phyloP scores from a whole-genome alignment of 2,113 vertebrate genomes.

The Echinops telfairi region DNA sequence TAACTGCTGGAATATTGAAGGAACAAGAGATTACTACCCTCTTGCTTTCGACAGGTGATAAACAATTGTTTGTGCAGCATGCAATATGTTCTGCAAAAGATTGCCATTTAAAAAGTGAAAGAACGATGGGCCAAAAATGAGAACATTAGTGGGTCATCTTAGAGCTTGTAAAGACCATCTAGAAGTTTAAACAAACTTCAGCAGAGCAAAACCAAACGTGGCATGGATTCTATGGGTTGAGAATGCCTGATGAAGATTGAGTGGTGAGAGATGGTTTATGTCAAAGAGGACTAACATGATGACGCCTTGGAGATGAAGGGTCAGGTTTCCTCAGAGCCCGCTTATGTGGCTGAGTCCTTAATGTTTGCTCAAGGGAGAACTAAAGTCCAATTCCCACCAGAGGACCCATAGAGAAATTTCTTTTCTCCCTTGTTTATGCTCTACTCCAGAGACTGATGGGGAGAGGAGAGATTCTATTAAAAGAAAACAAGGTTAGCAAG shows the following conservation, averaged over 20 bases:
- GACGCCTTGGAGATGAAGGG: not conserved
- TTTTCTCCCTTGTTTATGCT: not conserved
- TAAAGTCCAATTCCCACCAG: not conserved
- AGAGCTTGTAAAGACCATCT: not conserved
- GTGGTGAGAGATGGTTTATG: not conserved
- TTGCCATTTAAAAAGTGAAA: not conserved
- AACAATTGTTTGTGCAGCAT: not conserved
- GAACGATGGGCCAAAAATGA: not conserved
- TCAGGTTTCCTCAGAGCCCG: not conserved
- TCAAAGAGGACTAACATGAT: accelerated
- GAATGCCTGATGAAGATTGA: accelerated
- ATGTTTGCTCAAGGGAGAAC: not conserved
- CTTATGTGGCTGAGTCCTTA: not conserved
- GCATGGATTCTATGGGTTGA: not conserved
- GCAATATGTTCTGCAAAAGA: not conserved
- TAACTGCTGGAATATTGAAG: not conserved
- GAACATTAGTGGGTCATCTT: not conserved
- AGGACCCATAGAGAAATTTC: not conserved
- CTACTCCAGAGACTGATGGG: not conserved
- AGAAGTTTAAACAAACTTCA: not conserved
- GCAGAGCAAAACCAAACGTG: not conserved
- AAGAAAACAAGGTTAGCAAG: not conserved
- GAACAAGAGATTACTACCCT: not conserved
- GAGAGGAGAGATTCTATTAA: not conserved
- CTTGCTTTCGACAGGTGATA: not conserved